These are phyloP conservation scores for Xiphorhynchus elegans DNA, from an alignment of 2,113 vertebrate species.

Conservation along the genomic window DNA sequence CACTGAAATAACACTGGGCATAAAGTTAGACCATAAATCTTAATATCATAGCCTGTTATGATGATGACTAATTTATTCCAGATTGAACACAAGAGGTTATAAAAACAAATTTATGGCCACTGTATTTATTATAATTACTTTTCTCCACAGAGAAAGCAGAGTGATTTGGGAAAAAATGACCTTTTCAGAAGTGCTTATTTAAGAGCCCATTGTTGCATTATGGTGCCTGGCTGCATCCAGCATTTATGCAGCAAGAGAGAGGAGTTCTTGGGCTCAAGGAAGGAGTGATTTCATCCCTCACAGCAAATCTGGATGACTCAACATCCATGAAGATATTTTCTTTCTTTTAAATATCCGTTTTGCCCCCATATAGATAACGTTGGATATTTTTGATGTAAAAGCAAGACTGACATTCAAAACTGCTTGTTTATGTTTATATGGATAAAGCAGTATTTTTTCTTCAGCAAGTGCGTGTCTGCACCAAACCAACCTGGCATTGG, in stretches of 20 bases:
- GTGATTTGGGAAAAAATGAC: constrained; percentile 1
- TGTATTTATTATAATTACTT: constrained; percentile 12
- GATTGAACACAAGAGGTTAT: constrained; percentile 4
- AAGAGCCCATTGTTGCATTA: background rate
- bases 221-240: background rate
- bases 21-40: background rate
- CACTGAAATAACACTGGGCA: background rate
- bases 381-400: background rate
- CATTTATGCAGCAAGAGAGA: background rate
- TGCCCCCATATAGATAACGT: background rate
- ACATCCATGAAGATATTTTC: background rate
- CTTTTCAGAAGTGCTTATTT: constrained; percentile 11
- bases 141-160: background rate
- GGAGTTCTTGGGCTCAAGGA: background rate
- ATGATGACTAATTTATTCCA: constrained; percentile 26
- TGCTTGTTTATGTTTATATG: background rate
- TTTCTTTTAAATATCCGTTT: background rate
- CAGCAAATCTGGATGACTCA: background rate
- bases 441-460: background rate
- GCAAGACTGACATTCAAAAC: background rate
- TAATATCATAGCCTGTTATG: background rate
- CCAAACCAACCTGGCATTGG: background rate
- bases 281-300: background rate
- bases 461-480: background rate
- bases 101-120: constrained; percentile 26